Base-by-base conservation (phyloP, 2,888 invertebrate species). In the Coenonympha glycerion region DNA sequence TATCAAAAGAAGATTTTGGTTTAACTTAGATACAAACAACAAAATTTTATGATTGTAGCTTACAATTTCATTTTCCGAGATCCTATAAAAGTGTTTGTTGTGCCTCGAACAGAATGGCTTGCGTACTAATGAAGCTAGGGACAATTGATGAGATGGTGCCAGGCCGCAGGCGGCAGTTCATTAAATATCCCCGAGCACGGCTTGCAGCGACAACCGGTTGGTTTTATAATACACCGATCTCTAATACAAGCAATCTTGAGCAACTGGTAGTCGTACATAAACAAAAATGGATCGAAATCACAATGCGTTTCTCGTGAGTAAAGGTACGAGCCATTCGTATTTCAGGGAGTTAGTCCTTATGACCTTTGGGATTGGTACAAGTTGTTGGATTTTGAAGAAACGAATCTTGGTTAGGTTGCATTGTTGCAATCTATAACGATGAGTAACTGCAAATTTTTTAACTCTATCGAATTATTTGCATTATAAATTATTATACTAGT, bases 111-210 rank as follows among this genome's bases (percentile, higher is more conserved):
- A 47, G 34, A 48, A 50, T 42, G 31, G 37, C 24, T 46, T 40
- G 47, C 56, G 46, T 57, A 56, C 53, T 56, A 59, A 62, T 60
- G 57, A 60, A 58, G 39, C 49, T 47, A 53, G 45, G 49, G 40
- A 55, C 47, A 53, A 59, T 58, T 58, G 53, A 61, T 53, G 54
- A 53, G 53, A 24, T 41, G 53, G 46, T 46, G 34, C 62, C 60
- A 57, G 52, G 57, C 69, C 65, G 56, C 68, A 60, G 68, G 65
- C 68, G 68, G 65, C 65, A 64, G 57, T 71, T 68, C 69, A 75
- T 75, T 75, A 76, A 76, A 75, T 72, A 75, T 66, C 63, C 61
- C 61, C 56, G 68, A 69, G 65, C 66, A 68, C 26, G 36, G 64
- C 66, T 66, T 64, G 64, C 66, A 62, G 60, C 60, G 61, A 61